Evolutionary conservation across 2,797 vertebrate species (phyloP).

Genomic region (Peromyscus nudipes): DNA sequence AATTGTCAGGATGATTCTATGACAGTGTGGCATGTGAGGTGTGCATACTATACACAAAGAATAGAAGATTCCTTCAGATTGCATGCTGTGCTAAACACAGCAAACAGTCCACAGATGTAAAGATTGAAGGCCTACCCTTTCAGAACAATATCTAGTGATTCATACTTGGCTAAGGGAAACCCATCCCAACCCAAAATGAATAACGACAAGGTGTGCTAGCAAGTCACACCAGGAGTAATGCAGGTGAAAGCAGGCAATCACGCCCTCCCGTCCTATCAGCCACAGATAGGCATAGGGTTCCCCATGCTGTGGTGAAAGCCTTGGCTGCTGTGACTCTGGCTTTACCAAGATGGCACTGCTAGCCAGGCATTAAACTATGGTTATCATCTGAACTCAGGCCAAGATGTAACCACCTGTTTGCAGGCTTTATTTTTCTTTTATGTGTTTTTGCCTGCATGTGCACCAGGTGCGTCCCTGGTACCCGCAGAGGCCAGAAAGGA

Average conservation of each 20-base stretch:
- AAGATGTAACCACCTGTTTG: background rate
- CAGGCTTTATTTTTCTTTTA: background rate
- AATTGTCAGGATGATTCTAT: background rate
- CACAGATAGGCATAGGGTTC: background rate
- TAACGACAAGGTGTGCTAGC: background rate
- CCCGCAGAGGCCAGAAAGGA: background rate
- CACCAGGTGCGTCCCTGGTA: background rate
- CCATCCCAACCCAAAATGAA: background rate
- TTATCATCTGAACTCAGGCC: conserved; percentile 32
- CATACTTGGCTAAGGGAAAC: background rate
- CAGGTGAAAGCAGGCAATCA: too few relatives aligned
- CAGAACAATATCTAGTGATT: background rate
- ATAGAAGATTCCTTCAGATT: too few relatives aligned
- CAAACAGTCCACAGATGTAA: background rate
- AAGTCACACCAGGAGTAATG: background rate
- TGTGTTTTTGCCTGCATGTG: background rate
- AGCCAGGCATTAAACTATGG: conserved; percentile 5
- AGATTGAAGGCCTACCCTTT: background rate
- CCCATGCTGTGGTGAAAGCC: background rate
- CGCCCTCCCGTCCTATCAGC: background rate
- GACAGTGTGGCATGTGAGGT: background rate
- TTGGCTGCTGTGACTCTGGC: background rate
- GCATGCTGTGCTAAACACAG: background rate
- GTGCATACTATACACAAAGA: background rate
- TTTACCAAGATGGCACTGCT: background rate